Conservation (phyloP, 2,113 vertebrate species). For the Anhinga rufa region DNA sequence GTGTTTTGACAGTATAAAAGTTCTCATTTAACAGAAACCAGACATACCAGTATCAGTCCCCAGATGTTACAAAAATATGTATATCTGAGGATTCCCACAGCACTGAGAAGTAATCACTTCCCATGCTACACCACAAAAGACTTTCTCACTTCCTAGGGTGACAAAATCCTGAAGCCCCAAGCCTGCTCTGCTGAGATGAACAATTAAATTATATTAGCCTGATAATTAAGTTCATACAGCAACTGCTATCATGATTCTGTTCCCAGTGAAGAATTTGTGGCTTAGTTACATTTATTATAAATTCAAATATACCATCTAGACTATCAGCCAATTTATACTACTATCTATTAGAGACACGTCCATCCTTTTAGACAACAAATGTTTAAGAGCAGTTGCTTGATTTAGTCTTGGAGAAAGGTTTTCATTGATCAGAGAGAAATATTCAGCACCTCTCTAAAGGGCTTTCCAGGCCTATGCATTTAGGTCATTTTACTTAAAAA, state of each 20-base stretch:
- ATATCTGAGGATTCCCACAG: conserved; percentile 16
- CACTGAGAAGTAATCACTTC: background rate
- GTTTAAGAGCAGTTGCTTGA: background rate
- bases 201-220: background rate
- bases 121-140: background rate
- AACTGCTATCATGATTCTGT: background rate
- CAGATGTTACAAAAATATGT: background rate
- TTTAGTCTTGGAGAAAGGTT: background rate
- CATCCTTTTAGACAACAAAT: background rate
- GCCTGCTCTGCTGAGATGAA: background rate
- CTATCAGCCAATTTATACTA: background rate
- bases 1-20: background rate
- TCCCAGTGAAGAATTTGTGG: background rate
- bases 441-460: background rate
- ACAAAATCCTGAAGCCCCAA: background rate
- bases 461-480: background rate
- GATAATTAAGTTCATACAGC: background rate
- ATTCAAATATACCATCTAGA: background rate
- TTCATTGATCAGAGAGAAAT: background rate
- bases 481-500: background rate
- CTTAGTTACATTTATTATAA: background rate
- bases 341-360: background rate
- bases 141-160: background rate
- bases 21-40: conserved; percentile 5
- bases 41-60: background rate